phyloP scores from a whole-genome alignment of 2,113 vertebrate species.

The Cephalopholis sonnerati region DNA sequence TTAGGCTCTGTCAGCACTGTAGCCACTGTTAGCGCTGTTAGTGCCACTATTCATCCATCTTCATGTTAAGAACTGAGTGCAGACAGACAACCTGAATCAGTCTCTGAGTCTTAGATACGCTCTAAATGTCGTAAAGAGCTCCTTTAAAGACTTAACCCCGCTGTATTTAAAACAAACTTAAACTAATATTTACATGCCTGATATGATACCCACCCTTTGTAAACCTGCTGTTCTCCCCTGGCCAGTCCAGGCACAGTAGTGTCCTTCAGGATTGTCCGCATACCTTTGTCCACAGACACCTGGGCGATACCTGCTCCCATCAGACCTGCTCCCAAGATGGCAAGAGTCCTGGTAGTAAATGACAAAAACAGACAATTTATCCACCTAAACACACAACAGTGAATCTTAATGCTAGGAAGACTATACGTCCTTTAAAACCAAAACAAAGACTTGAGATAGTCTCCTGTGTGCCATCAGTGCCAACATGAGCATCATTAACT shows the following conservation, averaged over 20 bases:
- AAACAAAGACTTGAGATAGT: neutral
- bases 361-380: slow-evolving; percentile 5
- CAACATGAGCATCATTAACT: neutral
- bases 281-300: slow-evolving; percentile 92
- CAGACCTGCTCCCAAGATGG: slow-evolving; percentile 94
- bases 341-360: slow-evolving; percentile 85
- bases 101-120: too few species aligned
- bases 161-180: neutral
- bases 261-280: slow-evolving; percentile 94
- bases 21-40: too few species aligned
- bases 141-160: too few species aligned
- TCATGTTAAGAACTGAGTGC: too few species aligned
- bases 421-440: neutral
- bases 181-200: neutral
- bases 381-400: too few species aligned
- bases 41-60: too few species aligned
- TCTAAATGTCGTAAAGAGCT: too few species aligned
- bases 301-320: slow-evolving; percentile 98
- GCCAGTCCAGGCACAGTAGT: slow-evolving; percentile 87
- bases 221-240: slow-evolving; percentile 95
- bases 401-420: neutral
- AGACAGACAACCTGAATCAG: too few species aligned
- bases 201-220: slow-evolving; percentile 89
- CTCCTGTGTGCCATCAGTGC: neutral
- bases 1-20: too few species aligned